Percentiles rank a stretch among this genome's conserved stretches.
Evolutionary conservation across 2,113 vertebrate species (phyloP).

Genomic region (Carollia perspicillata): DNA sequence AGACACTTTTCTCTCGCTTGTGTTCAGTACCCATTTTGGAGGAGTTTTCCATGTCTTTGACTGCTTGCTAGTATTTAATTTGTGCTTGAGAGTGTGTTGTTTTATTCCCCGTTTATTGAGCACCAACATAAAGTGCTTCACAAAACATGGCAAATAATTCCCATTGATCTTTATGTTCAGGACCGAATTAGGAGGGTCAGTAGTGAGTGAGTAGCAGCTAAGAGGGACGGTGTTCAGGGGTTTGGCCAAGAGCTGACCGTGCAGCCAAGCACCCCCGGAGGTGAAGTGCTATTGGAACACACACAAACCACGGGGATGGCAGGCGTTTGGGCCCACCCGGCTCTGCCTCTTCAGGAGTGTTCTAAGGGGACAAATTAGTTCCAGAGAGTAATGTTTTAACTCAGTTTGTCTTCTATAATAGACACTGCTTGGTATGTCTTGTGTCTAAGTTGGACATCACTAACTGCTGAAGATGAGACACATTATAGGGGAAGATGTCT

Average conservation of each 20-base stretch:
- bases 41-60: background rate
- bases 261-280: background rate
- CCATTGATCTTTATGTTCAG: background rate
- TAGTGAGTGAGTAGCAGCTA: background rate
- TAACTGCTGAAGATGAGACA: background rate
- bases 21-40: background rate
- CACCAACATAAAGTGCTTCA: background rate
- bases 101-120: background rate
- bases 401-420: background rate
- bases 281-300: background rate
- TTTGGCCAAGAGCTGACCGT: background rate
- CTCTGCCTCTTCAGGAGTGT: background rate
- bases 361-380: background rate
- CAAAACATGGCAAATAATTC: background rate
- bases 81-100: background rate
- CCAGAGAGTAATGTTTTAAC: background rate
- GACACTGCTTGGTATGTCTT: background rate
- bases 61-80: background rate
- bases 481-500: background rate
- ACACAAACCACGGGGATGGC: background rate
- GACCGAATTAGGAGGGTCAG: background rate
- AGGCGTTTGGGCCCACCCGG: no score
- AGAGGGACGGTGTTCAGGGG: background rate
- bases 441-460: background rate
- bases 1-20: no score